Evolutionary conservation across 2,888 invertebrate species (phyloP).

Genomic region (Iselma pallidipennis): DNA sequence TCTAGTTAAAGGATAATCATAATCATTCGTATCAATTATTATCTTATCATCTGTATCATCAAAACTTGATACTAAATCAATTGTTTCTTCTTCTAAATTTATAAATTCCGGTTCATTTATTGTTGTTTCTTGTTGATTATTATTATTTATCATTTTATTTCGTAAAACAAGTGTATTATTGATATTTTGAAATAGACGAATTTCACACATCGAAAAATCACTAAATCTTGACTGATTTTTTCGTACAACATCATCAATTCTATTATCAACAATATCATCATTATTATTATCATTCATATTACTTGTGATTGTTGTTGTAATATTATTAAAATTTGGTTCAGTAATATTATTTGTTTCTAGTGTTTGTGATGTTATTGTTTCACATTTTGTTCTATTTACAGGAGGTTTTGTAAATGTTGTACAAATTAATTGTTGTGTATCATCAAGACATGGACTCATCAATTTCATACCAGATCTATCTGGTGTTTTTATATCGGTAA

Average conservation of each 20-base stretch:
- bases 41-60: not conserved
- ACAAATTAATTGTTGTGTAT: constrained; percentile 23
- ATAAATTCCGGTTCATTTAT: no score
- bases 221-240: not conserved
- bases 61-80: not conserved
- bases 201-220: not conserved
- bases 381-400: no score
- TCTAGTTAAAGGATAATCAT: not conserved
- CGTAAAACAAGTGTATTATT: constrained; percentile 6
- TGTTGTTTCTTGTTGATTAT: no score
- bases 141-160: no score
- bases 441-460: constrained; percentile 18
- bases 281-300: not conserved
- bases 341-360: no score
- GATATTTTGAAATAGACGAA: constrained; percentile 4
- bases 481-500: not conserved
- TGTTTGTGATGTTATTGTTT: no score
- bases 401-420: constrained; percentile 19
- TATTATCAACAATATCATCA: no score
- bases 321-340: not conserved
- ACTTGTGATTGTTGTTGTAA: not conserved
- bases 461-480: not conserved
- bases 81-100: no score
- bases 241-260: not conserved
- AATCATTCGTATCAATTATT: not conserved